Base-by-base conservation (phyloP, 35 echinoderm and acorn worm species). In the Strongylocentrotus purpuratus region DNA sequence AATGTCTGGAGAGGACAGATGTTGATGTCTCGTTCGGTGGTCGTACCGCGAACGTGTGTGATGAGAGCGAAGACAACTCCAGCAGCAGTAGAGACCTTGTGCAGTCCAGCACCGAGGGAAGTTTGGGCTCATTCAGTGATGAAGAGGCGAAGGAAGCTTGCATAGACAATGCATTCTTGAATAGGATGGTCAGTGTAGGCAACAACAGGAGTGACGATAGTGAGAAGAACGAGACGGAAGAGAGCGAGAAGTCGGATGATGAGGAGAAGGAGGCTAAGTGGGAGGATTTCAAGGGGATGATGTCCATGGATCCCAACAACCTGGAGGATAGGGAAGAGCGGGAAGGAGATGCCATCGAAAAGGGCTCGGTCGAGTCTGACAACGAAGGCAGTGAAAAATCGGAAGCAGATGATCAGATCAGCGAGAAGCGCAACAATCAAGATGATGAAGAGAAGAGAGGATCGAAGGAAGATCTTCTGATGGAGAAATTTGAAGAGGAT, bases 141-240 rank as follows among this genome's bases (percentile, higher is more conserved):
- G 97, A 98, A 46, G 61, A 89, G 31, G 94, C 55, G 25, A 96
- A 98, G 33, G 94, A 96, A 92, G 25, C 85, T 31, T 92, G 88
- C 32, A 70, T 96, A 61, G 94, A 48, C 9, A 97, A 94, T 87
- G 87, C 87, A 61, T 95, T 87, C 71, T 55, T 52, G 45, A 87
- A 95, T 65, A 45, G 31, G 45, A 25, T 88, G 20, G 55, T 55
- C 17, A 96, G 85, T 85, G 45, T 48, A 11, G 46, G 50, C 11
- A 92, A 90, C 78, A 95, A 88, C 31, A 46, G 45, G 65, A 95
- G 95, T 46, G 94, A 97, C 31, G 55, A 28, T 33, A 94, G 85
- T 32, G 97, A 97, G 41, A 97, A 97, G 95, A 97, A 90, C 48
- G 97, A 96, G 59, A 97, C 94, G 15, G 97, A 97, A 91, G 95